Conservation (phyloP, 1,140 invertebrate genomes). For the Ganaspis sp. region DNA sequence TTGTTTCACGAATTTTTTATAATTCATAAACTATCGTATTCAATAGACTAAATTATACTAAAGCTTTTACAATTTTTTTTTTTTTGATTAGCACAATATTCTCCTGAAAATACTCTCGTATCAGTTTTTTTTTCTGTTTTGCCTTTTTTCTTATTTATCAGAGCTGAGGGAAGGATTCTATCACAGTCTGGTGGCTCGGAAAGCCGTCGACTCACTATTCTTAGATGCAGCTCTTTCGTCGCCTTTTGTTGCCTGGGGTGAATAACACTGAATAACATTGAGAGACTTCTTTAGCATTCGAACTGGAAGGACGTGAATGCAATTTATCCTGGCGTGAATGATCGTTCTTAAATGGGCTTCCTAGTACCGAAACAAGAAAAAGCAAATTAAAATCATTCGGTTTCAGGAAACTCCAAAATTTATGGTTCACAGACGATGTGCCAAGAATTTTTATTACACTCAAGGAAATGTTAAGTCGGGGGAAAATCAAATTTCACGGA, state of each 20-base stretch:
- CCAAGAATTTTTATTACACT: not conserved
- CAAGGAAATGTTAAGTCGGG: no score
- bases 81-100: not conserved
- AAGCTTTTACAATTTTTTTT: not conserved
- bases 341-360: conserved; percentile 20
- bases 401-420: not conserved
- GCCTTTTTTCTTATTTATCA: conserved; percentile 16
- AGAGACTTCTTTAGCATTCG: conserved; percentile 28
- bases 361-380: conserved; percentile 10
- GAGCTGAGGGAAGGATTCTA: conserved; percentile 18
- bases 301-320: conserved; percentile 24
- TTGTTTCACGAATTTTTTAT: not conserved
- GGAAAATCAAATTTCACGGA: no score
- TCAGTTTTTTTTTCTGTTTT: not conserved
- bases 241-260: conserved; percentile 30
- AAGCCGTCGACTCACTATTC: conserved; percentile 25
- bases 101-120: not conserved
- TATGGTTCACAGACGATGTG: not conserved
- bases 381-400: not conserved
- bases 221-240: conserved; percentile 30
- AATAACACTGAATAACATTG: conserved; percentile 29
- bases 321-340: conserved; percentile 30
- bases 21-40: not conserved
- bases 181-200: conserved; percentile 30
- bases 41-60: not conserved